These are phyloP conservation scores for Psittacula derbiana DNA, from an alignment of 2,797 vertebrate genomes.

Conservation along the genomic window DNA sequence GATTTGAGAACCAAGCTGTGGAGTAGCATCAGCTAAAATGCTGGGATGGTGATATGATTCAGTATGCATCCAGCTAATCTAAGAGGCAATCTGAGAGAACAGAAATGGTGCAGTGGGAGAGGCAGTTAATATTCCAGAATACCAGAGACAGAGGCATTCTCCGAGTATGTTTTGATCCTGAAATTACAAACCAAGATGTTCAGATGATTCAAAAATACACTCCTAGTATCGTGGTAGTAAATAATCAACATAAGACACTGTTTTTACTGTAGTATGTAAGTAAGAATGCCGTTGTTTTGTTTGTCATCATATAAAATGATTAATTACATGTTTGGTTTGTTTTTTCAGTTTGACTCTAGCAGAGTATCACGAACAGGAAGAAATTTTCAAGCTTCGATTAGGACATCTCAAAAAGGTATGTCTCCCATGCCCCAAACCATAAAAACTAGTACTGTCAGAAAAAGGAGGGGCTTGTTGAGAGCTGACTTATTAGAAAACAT, in stretches of 20 bases:
- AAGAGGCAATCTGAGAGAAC: background rate
- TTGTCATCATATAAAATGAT: background rate
- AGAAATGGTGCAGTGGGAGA: background rate
- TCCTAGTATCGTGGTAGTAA: background rate
- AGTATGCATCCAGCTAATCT: background rate
- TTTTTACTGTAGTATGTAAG: background rate
- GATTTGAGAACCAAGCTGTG: background rate
- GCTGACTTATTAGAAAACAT: background rate
- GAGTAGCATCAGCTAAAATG: background rate
- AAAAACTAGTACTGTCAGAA: background rate
- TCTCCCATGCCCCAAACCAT: background rate
- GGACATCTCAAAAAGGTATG: slow-evolving; percentile 98
- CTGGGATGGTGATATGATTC: background rate
- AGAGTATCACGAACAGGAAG: slow-evolving; percentile 98
- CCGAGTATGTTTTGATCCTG: background rate
- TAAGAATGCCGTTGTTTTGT: background rate
- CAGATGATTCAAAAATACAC: background rate
- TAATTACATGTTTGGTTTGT: background rate
- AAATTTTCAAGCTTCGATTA: slow-evolving; percentile 98
- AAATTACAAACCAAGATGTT: background rate
- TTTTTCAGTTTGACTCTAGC: slow-evolving; percentile 89
- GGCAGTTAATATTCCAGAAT: background rate
- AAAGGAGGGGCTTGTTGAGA: background rate
- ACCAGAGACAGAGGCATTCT: background rate
- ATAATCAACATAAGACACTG: background rate